phyloP scores from a whole-genome alignment of 2,888 invertebrate genomes.

The Hydriomena furcata region DNA sequence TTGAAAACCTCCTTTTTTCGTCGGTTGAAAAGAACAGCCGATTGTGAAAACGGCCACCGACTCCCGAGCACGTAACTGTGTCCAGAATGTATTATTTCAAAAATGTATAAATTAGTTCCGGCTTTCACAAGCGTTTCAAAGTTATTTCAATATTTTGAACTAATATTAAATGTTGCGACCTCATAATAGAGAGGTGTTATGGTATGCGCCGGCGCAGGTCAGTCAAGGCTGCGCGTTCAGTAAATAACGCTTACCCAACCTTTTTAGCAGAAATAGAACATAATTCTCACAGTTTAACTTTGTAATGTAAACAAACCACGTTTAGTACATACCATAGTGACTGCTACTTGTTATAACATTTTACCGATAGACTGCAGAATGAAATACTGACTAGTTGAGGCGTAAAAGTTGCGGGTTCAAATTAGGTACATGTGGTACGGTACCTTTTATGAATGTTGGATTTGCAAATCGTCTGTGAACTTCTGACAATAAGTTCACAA shows the following conservation, averaged over 20 bases:
- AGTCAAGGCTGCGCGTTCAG: slow-evolving; percentile 36
- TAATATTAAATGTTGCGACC: slow-evolving; percentile 30
- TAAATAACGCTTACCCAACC: slow-evolving; percentile 39
- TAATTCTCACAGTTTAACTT: slow-evolving; percentile 35
- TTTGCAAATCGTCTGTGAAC: too few species aligned
- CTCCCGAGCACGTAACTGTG: background rate
- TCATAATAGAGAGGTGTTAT: slow-evolving; percentile 36
- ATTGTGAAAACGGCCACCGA: too few species aligned
- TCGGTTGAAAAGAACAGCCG: too few species aligned
- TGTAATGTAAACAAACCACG: slow-evolving; percentile 34
- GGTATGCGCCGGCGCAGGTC: slow-evolving; percentile 32
- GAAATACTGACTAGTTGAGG: too few species aligned
- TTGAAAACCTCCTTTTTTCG: too few species aligned
- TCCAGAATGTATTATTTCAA: background rate
- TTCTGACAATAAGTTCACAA: too few species aligned
- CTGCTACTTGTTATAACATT: too few species aligned
- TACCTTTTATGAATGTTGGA: too few species aligned
- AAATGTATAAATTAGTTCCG: slow-evolving; percentile 14
- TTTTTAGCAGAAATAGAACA: slow-evolving; percentile 37
- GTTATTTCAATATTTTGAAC: slow-evolving; percentile 25
- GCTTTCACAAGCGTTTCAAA: slow-evolving; percentile 15
- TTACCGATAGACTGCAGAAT: too few species aligned
- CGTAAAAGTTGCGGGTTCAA: too few species aligned
- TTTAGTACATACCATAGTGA: background rate
- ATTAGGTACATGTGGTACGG: too few species aligned